Conservation (phyloP, 2,888 invertebrate genomes). For the Cremastinae sp. region DNA sequence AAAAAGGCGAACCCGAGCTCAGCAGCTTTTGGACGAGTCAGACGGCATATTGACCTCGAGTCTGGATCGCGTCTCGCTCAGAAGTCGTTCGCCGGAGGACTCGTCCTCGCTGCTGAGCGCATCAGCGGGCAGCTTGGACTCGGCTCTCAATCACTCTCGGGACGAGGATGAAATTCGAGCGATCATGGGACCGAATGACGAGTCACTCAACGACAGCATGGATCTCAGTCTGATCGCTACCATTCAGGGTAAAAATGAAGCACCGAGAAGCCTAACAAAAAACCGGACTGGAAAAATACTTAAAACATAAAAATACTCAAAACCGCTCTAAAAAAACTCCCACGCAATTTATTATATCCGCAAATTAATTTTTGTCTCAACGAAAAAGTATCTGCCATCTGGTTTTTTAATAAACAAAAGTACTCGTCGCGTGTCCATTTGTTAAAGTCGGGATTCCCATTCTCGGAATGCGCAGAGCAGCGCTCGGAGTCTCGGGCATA, state of each 20-base stretch:
- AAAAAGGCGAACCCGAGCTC: constrained; percentile 84
- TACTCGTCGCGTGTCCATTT: constrained; percentile 3
- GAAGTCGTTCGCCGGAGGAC: constrained; percentile 88
- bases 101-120: constrained; percentile 85
- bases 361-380: too few relatives aligned
- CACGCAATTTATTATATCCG: too few relatives aligned
- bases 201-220: constrained; percentile 78
- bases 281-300: too few relatives aligned
- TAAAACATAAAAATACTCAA: too few relatives aligned
- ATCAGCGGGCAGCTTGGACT: constrained; percentile 92
- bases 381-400: constrained; percentile 19
- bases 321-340: too few relatives aligned
- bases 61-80: constrained; percentile 86
- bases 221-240: constrained; percentile 79
- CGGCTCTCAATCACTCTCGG: constrained; percentile 92
- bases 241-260: constrained; percentile 78
- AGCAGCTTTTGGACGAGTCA: constrained; percentile 80
- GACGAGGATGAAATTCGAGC: constrained; percentile 88
- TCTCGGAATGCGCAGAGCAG: constrained; percentile 47
- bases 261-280: background rate
- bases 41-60: constrained; percentile 84
- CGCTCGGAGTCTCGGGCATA: constrained; percentile 46
- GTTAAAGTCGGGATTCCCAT: constrained; percentile 23
- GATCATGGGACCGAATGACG: constrained; percentile 82
- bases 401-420: constrained; percentile 10